Evolutionary conservation across 2,888 invertebrate genomes (phyloP).

Genomic region (Eubasilissa splendida): DNA sequence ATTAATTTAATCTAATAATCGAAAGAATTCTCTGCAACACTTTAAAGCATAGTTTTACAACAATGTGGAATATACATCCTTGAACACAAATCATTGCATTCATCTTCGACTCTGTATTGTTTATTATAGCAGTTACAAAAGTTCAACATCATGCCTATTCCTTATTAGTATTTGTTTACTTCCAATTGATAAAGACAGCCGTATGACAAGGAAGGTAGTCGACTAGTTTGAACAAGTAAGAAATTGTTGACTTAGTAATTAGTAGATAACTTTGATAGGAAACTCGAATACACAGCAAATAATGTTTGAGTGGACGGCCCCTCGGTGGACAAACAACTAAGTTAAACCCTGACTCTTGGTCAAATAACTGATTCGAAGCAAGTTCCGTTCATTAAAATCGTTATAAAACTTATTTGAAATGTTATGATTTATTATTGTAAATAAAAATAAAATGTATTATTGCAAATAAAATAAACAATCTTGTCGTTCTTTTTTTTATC

Average conservation of each 20-base stretch:
- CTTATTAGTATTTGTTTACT: too few relatives aligned
- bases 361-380: constrained; percentile 35
- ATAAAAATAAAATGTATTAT: too few relatives aligned
- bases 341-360: constrained; percentile 9
- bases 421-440: background rate
- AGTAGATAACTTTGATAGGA: constrained; percentile 43
- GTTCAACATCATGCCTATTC: too few relatives aligned
- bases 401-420: constrained; percentile 4
- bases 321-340: constrained; percentile 36
- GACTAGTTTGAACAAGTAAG: constrained; percentile 23
- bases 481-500: too few relatives aligned
- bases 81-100: too few relatives aligned
- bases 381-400: constrained; percentile 21
- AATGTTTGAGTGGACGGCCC: constrained; percentile 43
- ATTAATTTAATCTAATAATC: too few relatives aligned
- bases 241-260: constrained; percentile 50
- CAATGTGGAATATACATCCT: too few relatives aligned
- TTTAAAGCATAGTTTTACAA: too few relatives aligned
- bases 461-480: too few relatives aligned
- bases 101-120: too few relatives aligned
- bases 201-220: constrained; percentile 37
- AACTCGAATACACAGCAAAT: constrained; percentile 46
- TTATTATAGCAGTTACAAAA: too few relatives aligned
- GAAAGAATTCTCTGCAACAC: too few relatives aligned
- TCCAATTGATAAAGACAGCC: constrained; percentile 16